phyloP scores from a whole-genome alignment of 1,140 invertebrate genomes.

The Doryteuthis pealeii region DNA sequence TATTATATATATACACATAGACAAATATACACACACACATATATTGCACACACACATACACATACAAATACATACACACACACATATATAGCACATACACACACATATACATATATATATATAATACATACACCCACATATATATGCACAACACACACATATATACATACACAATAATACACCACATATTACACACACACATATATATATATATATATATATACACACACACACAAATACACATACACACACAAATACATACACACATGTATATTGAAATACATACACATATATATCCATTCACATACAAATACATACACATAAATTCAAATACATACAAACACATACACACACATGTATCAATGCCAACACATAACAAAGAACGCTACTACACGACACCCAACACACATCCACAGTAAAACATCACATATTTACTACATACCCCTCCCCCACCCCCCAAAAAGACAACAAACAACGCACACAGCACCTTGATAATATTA shows the following conservation, averaged over 20 bases:
- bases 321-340: neutral
- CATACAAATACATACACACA: too few species aligned
- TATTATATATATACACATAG: too few species aligned
- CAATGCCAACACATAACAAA: neutral
- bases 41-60: too few species aligned
- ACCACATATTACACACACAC: neutral
- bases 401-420: neutral
- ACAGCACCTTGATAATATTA: too few species aligned
- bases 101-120: neutral
- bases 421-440: neutral
- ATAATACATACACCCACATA: too few species aligned
- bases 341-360: neutral
- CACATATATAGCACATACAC: neutral
- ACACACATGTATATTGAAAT: neutral
- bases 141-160: too few species aligned
- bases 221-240: too few species aligned
- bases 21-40: too few species aligned
- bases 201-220: slow-evolving; percentile 1
- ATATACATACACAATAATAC: too few species aligned
- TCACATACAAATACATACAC: neutral
- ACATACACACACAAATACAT: neutral
- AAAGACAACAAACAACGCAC: too few species aligned
- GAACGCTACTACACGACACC: too few species aligned
- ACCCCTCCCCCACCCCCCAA: too few species aligned
- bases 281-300: neutral